Conservation (phyloP, 2,797 vertebrate species). For the Poecilia picta region DNA sequence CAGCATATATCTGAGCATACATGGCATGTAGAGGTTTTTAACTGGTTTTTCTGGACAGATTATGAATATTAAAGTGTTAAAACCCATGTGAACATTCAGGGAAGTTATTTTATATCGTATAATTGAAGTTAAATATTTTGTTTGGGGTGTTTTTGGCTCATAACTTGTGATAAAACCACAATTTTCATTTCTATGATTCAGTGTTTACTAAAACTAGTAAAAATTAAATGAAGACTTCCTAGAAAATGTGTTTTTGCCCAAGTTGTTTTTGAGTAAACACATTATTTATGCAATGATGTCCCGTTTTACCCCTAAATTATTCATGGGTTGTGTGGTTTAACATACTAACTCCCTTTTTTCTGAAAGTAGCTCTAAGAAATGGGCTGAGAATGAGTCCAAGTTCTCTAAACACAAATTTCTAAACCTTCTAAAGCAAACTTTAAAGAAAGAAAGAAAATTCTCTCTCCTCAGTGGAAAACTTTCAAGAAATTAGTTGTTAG, state of each 20-base stretch:
- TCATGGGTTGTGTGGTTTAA: background rate
- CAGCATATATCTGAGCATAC: too few relatives aligned
- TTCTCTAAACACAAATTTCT: background rate
- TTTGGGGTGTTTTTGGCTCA: background rate
- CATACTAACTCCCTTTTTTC: background rate
- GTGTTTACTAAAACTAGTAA: background rate
- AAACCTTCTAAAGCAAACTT: background rate
- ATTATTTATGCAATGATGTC: background rate
- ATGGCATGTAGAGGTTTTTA: background rate
- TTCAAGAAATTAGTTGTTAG: background rate
- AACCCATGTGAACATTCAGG: background rate
- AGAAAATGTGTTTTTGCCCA: background rate
- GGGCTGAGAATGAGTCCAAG: background rate
- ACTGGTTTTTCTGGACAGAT: too few relatives aligned
- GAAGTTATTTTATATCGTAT: background rate
- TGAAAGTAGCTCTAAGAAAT: background rate
- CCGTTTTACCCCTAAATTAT: background rate
- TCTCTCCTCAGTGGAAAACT: background rate
- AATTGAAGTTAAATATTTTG: background rate
- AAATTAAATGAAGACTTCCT: background rate
- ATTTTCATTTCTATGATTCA: background rate
- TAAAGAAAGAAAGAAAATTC: background rate
- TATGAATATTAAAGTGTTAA: background rate
- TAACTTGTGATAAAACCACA: background rate
- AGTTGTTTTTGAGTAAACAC: background rate